A percentile compares a stretch with the other conserved stretches of the same genome.
Conservation (phyloP, 2,113 vertebrate species). For the Thryonomys swinderianus region DNA sequence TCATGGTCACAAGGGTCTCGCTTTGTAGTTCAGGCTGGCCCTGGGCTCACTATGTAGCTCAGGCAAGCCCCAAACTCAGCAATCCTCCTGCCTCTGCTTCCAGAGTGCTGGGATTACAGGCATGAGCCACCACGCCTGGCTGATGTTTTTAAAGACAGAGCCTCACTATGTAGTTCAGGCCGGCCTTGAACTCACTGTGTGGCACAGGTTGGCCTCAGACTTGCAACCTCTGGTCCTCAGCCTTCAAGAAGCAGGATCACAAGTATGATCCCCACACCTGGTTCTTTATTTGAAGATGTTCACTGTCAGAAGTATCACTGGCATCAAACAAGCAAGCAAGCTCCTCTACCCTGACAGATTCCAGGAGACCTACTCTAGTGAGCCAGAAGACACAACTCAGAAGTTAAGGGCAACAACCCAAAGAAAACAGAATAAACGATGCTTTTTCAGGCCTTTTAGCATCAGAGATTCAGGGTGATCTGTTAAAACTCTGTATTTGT, state of each 20-base stretch:
- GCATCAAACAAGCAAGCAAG: neutral
- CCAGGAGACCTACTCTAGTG: neutral
- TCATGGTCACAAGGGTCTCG: neutral
- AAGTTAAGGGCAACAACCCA: slow-evolving; percentile 4
- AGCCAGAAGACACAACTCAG: neutral
- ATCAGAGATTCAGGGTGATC: neutral
- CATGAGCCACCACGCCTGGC: no score
- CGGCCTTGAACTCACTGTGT: neutral
- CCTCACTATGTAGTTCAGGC: neutral
- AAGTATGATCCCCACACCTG: neutral
- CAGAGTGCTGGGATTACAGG: no score
- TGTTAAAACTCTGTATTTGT: slow-evolving; percentile 33
- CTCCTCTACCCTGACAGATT: neutral
- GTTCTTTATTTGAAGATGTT: slow-evolving; percentile 7
- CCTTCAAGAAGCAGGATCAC: neutral
- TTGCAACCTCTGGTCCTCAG: neutral
- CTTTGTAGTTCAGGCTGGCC: neutral
- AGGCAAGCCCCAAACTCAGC: neutral
- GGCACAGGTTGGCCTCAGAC: neutral
- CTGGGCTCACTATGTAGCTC: neutral
- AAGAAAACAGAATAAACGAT: slow-evolving; percentile 33
- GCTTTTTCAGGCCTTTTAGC: neutral
- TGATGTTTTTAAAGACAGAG: neutral
- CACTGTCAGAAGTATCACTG: neutral
- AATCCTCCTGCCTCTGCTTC: no score